phyloP scores from a whole-genome alignment of 2,888 invertebrate species.

The Drosophila formosana region DNA sequence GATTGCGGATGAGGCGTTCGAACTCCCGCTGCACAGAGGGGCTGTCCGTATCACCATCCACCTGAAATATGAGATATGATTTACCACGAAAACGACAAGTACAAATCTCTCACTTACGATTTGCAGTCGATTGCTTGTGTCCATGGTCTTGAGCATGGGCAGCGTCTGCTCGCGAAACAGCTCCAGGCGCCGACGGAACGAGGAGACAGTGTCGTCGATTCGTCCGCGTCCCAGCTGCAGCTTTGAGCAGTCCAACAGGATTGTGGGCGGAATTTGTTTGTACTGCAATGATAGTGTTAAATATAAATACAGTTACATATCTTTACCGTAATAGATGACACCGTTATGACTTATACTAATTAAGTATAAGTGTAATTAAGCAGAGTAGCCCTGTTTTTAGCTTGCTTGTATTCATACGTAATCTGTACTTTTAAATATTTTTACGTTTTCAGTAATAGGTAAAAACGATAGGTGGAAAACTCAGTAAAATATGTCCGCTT shows the following conservation, averaged over 20 bases:
- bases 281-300: constrained; percentile 86
- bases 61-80: constrained; percentile 85
- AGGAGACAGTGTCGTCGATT: constrained; percentile 94
- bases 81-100: too few species aligned
- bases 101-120: constrained; percentile 88
- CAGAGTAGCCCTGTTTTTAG: too few species aligned
- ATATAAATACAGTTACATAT: too few species aligned
- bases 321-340: too few species aligned
- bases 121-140: constrained; percentile 92
- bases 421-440: too few species aligned
- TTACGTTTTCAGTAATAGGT: too few species aligned
- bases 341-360: too few species aligned
- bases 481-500: too few species aligned
- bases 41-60: constrained; percentile 94
- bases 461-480: too few species aligned
- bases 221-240: constrained; percentile 93
- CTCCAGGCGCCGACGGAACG: constrained; percentile 93
- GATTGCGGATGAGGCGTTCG: constrained; percentile 88
- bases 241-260: constrained; percentile 96
- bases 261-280: constrained; percentile 91
- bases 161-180: constrained; percentile 94
- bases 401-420: too few species aligned
- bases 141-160: constrained; percentile 94
- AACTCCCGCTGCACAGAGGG: constrained; percentile 92
- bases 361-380: too few species aligned